A percentile compares a stretch with the other conserved stretches of the same genome.
phyloP scores from a whole-genome alignment of 2,888 invertebrate species.

The Callinectes sapidus region DNA sequence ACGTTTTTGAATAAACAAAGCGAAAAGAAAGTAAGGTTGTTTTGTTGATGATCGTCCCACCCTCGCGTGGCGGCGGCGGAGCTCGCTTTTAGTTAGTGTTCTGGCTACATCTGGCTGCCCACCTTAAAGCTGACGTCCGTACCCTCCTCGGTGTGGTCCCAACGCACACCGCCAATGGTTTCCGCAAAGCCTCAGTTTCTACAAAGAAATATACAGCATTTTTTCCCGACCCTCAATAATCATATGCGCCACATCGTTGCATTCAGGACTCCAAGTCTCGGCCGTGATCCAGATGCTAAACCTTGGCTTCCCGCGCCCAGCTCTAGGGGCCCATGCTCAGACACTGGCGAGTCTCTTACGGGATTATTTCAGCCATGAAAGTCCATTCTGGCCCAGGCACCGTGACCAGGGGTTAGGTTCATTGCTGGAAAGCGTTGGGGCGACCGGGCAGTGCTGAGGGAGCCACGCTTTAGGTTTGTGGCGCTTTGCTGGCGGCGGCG shows the following conservation, averaged over 20 bases:
- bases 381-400: conserved; percentile 54
- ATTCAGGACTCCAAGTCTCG: neutral
- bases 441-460: conserved; percentile 20
- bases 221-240: conserved; percentile 2
- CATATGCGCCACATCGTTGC: neutral
- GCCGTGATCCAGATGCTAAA: conserved; percentile 36
- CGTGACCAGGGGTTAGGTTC: conserved; percentile 49
- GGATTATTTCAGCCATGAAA: conserved; percentile 49
- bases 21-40: neutral
- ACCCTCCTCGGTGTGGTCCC: conserved; percentile 57
- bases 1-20: neutral
- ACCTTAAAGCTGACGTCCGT: conserved; percentile 65
- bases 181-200: conserved; percentile 50
- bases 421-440: conserved; percentile 18
- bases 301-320: conserved; percentile 18
- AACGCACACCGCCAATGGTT: conserved; percentile 45
- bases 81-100: conserved; percentile 52
- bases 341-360: conserved; percentile 34
- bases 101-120: conserved; percentile 66
- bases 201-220: conserved; percentile 40
- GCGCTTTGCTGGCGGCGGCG: conserved; percentile 31
- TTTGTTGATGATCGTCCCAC: conserved; percentile 36
- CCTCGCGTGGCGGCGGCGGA: conserved; percentile 30
- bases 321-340: conserved; percentile 29
- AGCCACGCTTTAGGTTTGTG: conserved; percentile 36